Evolutionary conservation across 2,113 vertebrate species (phyloP).

Genomic region (Perca fluviatilis): DNA sequence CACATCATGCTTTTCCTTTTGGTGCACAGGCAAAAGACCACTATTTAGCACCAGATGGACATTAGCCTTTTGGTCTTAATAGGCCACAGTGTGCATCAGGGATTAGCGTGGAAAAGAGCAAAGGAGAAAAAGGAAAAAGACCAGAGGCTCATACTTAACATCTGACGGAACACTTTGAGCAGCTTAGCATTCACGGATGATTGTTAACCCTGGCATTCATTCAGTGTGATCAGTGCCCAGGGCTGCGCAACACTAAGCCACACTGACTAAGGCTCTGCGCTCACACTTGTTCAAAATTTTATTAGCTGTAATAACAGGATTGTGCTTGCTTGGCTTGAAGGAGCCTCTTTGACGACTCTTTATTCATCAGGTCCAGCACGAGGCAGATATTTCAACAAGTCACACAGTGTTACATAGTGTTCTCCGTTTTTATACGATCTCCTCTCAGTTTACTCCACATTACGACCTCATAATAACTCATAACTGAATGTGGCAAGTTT

Average conservation of each 20-base stretch:
- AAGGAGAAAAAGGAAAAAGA: constrained; percentile 45
- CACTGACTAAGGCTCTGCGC: constrained; percentile 57
- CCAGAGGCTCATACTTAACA: constrained; percentile 59
- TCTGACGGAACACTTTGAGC: constrained; percentile 68
- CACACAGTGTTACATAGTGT: constrained; percentile 30
- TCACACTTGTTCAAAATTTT: constrained; percentile 72
- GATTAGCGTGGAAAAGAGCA: constrained; percentile 26
- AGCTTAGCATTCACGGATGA: constrained; percentile 72
- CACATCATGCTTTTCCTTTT: not conserved
- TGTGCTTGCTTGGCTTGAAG: constrained; percentile 52
- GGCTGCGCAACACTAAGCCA: constrained; percentile 53
- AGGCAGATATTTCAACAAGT: constrained; percentile 35
- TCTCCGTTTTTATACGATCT: constrained; percentile 7
- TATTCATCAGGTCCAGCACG: constrained; percentile 36
- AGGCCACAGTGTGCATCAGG: not conserved
- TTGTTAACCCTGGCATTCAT: constrained; percentile 65
- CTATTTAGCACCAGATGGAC: constrained; percentile 46
- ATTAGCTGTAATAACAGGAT: constrained; percentile 70
- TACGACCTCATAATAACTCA: not conserved
- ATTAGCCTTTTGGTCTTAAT: constrained; percentile 38
- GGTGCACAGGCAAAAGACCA: constrained; percentile 1
- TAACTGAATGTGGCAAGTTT: not conserved
- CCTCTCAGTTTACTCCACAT: not conserved
- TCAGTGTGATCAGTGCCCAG: constrained; percentile 60
- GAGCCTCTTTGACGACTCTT: constrained; percentile 58